Conservation (phyloP, 2,113 vertebrate genomes). For the Cebidichthys violaceus region DNA sequence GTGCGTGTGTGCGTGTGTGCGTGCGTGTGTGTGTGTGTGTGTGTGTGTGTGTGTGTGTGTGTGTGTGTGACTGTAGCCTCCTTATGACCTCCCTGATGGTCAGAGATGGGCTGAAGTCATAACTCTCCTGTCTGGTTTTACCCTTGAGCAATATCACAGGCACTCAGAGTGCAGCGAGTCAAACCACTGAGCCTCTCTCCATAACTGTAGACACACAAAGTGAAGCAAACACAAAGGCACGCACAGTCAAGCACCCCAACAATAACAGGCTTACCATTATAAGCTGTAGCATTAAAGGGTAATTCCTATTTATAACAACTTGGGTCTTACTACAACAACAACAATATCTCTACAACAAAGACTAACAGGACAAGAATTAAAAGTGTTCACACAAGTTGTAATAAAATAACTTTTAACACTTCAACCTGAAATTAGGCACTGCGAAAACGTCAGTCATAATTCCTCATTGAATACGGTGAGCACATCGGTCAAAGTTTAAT, state of each 20-base stretch:
- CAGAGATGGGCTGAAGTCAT: slow-evolving; percentile 76
- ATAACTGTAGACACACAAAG: slow-evolving; percentile 37
- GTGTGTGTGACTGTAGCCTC: slow-evolving; percentile 57
- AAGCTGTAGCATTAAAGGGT: neutral
- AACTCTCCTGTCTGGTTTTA: slow-evolving; percentile 80
- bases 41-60: neutral
- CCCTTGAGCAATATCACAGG: slow-evolving; percentile 82
- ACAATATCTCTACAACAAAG: neutral
- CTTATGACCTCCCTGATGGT: slow-evolving; percentile 76
- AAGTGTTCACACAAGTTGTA: neutral
- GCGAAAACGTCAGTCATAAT: neutral
- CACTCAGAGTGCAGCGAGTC: slow-evolving; percentile 70
- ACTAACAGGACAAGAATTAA: neutral
- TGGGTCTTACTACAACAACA: neutral
- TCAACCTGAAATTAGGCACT: neutral
- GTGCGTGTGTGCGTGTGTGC: slow-evolving; percentile 9
- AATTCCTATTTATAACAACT: neutral
- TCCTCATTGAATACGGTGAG: neutral
- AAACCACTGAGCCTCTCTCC: slow-evolving; percentile 57
- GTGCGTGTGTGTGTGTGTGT: slow-evolving; percentile 17
- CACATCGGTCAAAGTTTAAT: neutral
- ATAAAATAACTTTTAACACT: neutral
- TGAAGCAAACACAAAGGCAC: slow-evolving; percentile 28
- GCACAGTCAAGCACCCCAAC: slow-evolving; percentile 2
- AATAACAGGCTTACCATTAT: neutral